Evolutionary conservation across 2,888 invertebrate species (phyloP), one percentile per base, ranked within the genome.

Genomic region (Phengaris alcon): DNA sequence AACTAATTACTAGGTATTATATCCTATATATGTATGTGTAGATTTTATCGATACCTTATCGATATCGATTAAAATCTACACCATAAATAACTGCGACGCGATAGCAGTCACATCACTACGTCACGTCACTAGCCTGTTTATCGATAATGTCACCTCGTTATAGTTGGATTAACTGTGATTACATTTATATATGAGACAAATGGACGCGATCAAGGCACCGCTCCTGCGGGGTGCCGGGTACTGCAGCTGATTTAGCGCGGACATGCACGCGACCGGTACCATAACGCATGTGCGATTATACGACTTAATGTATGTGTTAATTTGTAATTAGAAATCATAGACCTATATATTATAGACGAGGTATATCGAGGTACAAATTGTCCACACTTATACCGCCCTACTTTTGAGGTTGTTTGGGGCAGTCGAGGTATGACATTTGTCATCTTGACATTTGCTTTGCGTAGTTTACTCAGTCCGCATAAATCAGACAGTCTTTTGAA

Each of bases 111-210:
- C 69, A 46, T 15, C 68, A 68, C 68, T 48, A 15, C 69, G 46
- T 46, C 68, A 13, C 44, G 46, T 46, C 44, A 13, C 12, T 55
- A 8, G 68, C 46, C 22, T 6, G 46, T 69, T 69, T 69, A 69
- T 69, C 69, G 69, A 69, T 69, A 69, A 69, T 69, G 69, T 69
- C 69, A 3, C 48, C 69, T 69, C 69, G 69, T 48, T 69, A 69
- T 48, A 69, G n/a, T 48, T 69, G 46, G 69, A 69, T 69, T 69
- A 69, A 48, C 69, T n/a, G 69, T 69, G 48, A 69, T 69, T 48
- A 69, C 69, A 69, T 69, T 69, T 48, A 69, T 69, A 69, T 69
- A 69, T n/a, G 69, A 48, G 69, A 69, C 69, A 69, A 69, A 69
- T 69, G 69, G 69, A n/a, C 9, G n/a, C 15, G 48, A 69, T 46